A percentile compares a stretch with the other conserved stretches of the same genome.
phyloP scores from a whole-genome alignment of 53 echinoderm and acorn worm genomes.

The Holothuria leucospilota region DNA sequence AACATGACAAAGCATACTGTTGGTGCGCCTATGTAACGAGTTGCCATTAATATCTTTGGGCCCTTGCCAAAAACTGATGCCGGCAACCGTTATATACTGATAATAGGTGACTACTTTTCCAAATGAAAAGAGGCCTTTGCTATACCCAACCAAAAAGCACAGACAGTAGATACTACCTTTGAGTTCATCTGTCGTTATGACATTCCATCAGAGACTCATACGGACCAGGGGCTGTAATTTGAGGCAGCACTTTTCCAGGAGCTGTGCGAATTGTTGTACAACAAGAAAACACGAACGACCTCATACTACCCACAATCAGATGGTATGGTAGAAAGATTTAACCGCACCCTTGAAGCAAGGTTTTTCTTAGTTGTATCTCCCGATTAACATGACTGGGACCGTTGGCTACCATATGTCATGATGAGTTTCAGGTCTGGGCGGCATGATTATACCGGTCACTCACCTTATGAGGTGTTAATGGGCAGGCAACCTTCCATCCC shows the following conservation, averaged over 20 bases:
- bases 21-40: slow-evolving; percentile 14
- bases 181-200: too few relatives aligned
- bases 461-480: not conserved
- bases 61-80: slow-evolving; percentile 14
- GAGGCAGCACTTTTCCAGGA: slow-evolving; percentile 11
- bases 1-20: not conserved
- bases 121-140: too few relatives aligned
- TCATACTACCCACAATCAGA: slow-evolving; percentile 24
- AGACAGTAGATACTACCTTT: slow-evolving; percentile 16
- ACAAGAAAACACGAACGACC: not conserved
- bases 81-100: not conserved
- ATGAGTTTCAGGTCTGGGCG: not conserved
- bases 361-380: slow-evolving; percentile 11
- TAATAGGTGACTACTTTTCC: slow-evolving; percentile 15
- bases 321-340: slow-evolving; percentile 3
- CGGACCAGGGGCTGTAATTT: slow-evolving; percentile 5
- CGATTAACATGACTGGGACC: slow-evolving; percentile 1
- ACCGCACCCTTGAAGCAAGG: slow-evolving; percentile 11
- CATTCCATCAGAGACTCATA: too few relatives aligned
- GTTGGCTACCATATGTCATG: slow-evolving; percentile 26
- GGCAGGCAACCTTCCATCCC: not conserved
- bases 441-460: slow-evolving; percentile 9
- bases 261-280: slow-evolving; percentile 1
- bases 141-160: not conserved
- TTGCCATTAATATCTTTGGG: slow-evolving; percentile 7